These are phyloP conservation scores for Ichneumoninae sp. DNA, from an alignment of 2,888 invertebrate species.

Conservation along the genomic window DNA sequence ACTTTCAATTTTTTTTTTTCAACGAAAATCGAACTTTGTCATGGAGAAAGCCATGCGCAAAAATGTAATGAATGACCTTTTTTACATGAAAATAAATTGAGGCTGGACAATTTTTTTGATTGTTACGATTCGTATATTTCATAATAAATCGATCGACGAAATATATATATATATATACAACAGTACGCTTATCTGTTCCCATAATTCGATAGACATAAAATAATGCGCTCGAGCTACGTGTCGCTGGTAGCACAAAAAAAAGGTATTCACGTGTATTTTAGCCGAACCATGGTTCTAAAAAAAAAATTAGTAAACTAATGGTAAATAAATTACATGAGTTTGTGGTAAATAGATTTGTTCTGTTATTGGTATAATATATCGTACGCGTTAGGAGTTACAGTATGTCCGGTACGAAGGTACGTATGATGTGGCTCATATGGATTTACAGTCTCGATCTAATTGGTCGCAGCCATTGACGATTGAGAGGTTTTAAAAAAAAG, in stretches of 20 bases:
- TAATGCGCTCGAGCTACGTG: not conserved
- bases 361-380: constrained; percentile 8
- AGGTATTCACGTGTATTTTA: not conserved
- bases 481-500: constrained; percentile 19
- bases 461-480: constrained; percentile 22
- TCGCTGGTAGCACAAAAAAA: not conserved
- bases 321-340: constrained; percentile 43
- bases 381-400: constrained; percentile 15
- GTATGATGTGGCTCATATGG: constrained; percentile 19
- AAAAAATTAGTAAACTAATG: constrained; percentile 29
- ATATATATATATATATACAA: constrained; percentile 30
- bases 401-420: constrained; percentile 33
- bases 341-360: not conserved
- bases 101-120: not conserved
- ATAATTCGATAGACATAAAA: constrained; percentile 21
- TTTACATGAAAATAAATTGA: not conserved
- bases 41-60: too few relatives aligned
- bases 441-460: constrained; percentile 28
- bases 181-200: constrained; percentile 12
- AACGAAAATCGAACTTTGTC: too few relatives aligned
- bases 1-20: too few relatives aligned
- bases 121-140: constrained; percentile 22
- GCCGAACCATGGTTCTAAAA: constrained; percentile 33
- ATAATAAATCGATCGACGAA: constrained; percentile 33
- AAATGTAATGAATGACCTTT: not conserved